Base-by-base conservation (phyloP, 2,113 vertebrate genomes). In the Semicossyphus pulcher region DNA sequence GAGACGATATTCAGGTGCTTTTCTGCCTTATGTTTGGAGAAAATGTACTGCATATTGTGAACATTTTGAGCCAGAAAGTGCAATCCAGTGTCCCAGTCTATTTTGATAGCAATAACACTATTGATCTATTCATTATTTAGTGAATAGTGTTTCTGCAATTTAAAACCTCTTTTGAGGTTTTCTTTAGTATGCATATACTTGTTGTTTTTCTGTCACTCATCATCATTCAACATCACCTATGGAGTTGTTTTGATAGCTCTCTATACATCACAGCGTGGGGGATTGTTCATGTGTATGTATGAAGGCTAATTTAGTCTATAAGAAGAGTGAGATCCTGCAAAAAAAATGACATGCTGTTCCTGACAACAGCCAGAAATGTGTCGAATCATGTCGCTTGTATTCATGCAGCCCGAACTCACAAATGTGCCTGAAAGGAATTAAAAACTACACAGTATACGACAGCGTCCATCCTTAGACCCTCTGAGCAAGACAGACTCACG, bases 31-130 rank as follows among this genome's bases (percentile, higher is more conserved):
- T 45, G 25, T 51, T 11, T 2, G 2, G 48, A 16, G 12, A 51
- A 65, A 57, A 45, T 14, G 39, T 16, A 62, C 25, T 41, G 10
- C 25, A 70, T 16, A 58, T 71, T 42, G 26, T 9, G 15, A 56
- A 36, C 3, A 49, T n/a, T n/a, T n/a, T n/a, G n/a, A n/a, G n/a
- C n/a, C n/a, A n/a, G n/a, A n/a, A n/a, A n/a, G n/a, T n/a, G 12
- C 11, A 6, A 21, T n/a, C 12, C 32, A 29, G 20, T 23, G 34
- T 52, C 34, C 21, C 26, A 61, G 14, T 29, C n/a, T 2, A 12
- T 36, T n/a, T 12, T 34, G 23, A 58, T 15, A 57, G 34, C 15
- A 26, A 2, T 25, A 21, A 56, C 7, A 28, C 16, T 11, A 58
- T 39, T 48, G 28, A 34, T 34, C 12, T 10, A 44, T 54, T 56